phyloP scores from a whole-genome alignment of 2,797 vertebrate species.

The Poeciliopsis gracilis region DNA sequence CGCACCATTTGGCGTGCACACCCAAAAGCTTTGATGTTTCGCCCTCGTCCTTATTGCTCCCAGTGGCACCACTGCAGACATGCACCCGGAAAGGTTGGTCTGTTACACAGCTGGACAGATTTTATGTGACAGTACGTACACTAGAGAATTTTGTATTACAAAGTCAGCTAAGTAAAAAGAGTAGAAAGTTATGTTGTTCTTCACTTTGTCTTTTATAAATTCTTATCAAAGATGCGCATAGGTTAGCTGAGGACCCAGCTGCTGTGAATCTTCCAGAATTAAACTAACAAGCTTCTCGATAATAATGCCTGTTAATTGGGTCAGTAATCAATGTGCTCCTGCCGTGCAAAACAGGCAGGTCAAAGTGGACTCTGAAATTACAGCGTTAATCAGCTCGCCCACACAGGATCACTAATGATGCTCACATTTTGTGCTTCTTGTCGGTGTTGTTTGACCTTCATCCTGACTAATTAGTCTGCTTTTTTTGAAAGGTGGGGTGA shows the following conservation, averaged over 20 bases:
- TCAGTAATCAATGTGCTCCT: slow-evolving; percentile 58
- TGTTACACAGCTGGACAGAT: too few relatives aligned
- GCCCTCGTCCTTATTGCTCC: slow-evolving; percentile 75
- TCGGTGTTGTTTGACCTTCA: slow-evolving; percentile 62
- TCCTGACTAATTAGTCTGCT: slow-evolving; percentile 55
- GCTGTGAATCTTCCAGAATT: slow-evolving; percentile 33
- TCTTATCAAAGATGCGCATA: slow-evolving; percentile 7
- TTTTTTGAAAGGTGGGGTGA: slow-evolving; percentile 53
- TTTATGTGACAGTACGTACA: not conserved
- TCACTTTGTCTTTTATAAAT: slow-evolving; percentile 5
- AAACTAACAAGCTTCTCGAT: slow-evolving; percentile 54
- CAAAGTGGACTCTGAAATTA: slow-evolving; percentile 62
- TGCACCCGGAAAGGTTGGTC: slow-evolving; percentile 75
- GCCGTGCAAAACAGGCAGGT: slow-evolving; percentile 54
- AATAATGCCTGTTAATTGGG: slow-evolving; percentile 55
- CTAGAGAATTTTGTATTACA: not conserved
- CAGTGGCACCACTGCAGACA: slow-evolving; percentile 69
- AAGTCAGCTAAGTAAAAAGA: not conserved
- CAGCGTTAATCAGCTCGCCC: slow-evolving; percentile 62
- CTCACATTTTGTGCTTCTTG: slow-evolving; percentile 48
- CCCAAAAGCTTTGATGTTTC: slow-evolving; percentile 87
- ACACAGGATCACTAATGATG: slow-evolving; percentile 58
- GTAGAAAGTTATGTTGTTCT: slow-evolving; percentile 5
- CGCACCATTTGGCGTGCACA: slow-evolving; percentile 87
- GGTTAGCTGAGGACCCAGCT: slow-evolving; percentile 24